phyloP scores from a whole-genome alignment of 2,113 vertebrate species.

The Scytalopus superciliaris region DNA sequence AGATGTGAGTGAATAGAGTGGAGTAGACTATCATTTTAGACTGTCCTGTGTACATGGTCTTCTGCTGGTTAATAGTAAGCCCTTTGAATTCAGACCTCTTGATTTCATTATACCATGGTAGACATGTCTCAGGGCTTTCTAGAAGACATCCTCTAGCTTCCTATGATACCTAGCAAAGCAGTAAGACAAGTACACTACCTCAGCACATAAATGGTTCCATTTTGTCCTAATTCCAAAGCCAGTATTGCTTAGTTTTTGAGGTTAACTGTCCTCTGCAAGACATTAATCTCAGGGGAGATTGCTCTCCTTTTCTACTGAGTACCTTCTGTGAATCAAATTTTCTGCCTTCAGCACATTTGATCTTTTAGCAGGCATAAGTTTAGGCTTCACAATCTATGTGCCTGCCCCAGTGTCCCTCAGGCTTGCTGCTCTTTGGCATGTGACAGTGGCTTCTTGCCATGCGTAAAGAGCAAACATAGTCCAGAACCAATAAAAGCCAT shows the following conservation, averaged over 20 bases:
- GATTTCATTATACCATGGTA: background rate
- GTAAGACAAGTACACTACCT: background rate
- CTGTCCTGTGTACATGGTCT: background rate
- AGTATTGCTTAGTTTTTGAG: background rate
- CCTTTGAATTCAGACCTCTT: background rate
- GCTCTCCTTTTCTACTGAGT: background rate
- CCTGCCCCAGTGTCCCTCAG: background rate
- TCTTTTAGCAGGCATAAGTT: background rate
- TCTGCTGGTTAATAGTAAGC: background rate
- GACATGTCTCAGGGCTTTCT: background rate
- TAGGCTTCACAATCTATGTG: rapidly evolving
- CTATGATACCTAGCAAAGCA: background rate
- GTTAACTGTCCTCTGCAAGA: background rate
- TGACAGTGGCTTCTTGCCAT: background rate
- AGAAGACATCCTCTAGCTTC: background rate
- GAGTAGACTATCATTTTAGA: background rate
- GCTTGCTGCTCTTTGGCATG: background rate
- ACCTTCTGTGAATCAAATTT: background rate
- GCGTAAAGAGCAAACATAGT: rapidly evolving
- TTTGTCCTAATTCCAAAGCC: background rate
- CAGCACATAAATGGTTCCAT: background rate
- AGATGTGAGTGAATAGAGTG: background rate
- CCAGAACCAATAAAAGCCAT: background rate
- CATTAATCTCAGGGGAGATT: background rate
- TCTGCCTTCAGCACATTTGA: background rate